Base-by-base conservation (phyloP, 1,140 invertebrate species). In the Aleiodes sp. region DNA sequence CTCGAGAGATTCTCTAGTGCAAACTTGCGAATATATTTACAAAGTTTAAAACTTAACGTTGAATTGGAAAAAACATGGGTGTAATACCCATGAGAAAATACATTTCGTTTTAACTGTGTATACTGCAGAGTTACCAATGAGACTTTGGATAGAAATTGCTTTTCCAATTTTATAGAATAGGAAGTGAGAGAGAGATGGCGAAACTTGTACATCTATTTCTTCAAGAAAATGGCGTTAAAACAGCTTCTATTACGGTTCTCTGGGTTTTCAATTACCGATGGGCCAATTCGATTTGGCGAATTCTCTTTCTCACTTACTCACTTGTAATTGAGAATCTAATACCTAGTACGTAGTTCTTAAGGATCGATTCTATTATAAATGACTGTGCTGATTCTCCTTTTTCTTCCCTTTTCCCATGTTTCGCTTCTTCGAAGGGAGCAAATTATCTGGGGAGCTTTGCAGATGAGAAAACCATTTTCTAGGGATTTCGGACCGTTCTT, bases 1-100 rank as follows among this genome's bases (percentile, higher is more conserved):
- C 56, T 26, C 56, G 14, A 59, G 28, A n/a, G 56, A n/a, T n/a
- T 31, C 56, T 59, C 28, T 31, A 7, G 24, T 26, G 56, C 28
- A 59, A 59, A 59, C 56, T 59, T 59, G 28, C n/a, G 56, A 59
- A 59, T 31, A 59, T 59, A 31, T 29, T 59, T 59, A 59, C 28
- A 9, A 59, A 29, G 28, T 59, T 29, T 29, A 16, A 59, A 59
- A 59, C 56, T 59, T 59, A 29, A 16, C 16, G 56, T 31, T 59
- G 29, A 59, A 59, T 31, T 24, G 56, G n/a, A n/a, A n/a, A 59
- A 59, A 59, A 59, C 56, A 59, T 31, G n/a, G n/a, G n/a, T n/a
- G 56, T 8, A 14, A 59, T 28, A n/a, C 26, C 29, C 14, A 10
- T 10, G 56, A 59, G 28, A 21, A 52, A 52, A 52, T 52, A 24